Conservation (phyloP, 2,888 invertebrate genomes). For the Tetheella fluctuosa region DNA sequence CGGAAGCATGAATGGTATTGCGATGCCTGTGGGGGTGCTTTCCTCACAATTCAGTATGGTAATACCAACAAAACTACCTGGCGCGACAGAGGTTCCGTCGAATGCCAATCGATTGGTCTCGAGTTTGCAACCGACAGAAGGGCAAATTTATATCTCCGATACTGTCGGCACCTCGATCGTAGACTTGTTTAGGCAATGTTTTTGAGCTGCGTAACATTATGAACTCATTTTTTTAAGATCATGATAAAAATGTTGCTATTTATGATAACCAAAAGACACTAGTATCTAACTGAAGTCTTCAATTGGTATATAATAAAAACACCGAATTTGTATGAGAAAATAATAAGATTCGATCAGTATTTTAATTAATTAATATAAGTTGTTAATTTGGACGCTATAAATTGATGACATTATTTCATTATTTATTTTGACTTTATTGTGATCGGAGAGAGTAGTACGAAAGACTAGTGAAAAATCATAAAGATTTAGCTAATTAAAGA, state of each 20-base stretch:
- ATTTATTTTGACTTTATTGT: constrained; percentile 19
- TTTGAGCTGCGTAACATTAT: constrained; percentile 33
- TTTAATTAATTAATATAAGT: constrained; percentile 38
- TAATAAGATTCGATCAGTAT: constrained; percentile 53
- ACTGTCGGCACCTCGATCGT: constrained; percentile 54
- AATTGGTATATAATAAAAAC: constrained; percentile 12
- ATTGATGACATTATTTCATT: constrained; percentile 19
- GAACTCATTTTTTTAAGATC: constrained; percentile 32
- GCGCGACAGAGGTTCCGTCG: constrained; percentile 77
- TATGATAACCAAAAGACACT: constrained; percentile 12
- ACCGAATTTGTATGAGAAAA: constrained; percentile 9
- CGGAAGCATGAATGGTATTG: constrained; percentile 64
- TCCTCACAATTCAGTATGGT: constrained; percentile 49
- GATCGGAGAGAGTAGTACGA: constrained; percentile 66
- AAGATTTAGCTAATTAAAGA: constrained; percentile 17
- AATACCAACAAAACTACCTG: constrained; percentile 67
- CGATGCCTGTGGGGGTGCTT: constrained; percentile 47
- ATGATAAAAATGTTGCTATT: constrained; percentile 16
- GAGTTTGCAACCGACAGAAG: constrained; percentile 66
- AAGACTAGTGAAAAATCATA: constrained; percentile 55
- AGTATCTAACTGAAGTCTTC: constrained; percentile 21
- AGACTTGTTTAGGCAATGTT: constrained; percentile 42
- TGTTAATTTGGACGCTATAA: constrained; percentile 24
- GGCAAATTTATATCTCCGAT: constrained; percentile 38
- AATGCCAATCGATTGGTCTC: constrained; percentile 69